Evolutionary conservation across 2,888 invertebrate genomes (phyloP).

Genomic region (Agrotis puta): DNA sequence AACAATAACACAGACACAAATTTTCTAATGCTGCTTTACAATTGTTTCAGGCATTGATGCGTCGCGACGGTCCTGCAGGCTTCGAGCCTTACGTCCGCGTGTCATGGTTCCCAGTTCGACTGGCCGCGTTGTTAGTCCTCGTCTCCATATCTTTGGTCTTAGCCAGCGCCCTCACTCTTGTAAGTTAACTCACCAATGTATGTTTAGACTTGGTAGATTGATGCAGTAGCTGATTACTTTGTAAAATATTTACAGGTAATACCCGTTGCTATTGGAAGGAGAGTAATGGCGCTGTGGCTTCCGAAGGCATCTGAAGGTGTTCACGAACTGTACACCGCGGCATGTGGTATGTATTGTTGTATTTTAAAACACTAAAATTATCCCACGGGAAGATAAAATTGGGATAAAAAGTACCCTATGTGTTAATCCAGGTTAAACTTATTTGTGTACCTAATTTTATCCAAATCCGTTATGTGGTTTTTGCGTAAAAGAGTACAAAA

Average conservation of each 20-base stretch:
- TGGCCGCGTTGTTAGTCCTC: slow-evolving; percentile 92
- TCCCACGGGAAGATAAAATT: too few relatives aligned
- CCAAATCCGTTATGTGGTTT: too few relatives aligned
- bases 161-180: slow-evolving; percentile 95
- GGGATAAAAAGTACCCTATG: too few relatives aligned
- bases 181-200: slow-evolving; percentile 63
- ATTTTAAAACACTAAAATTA: background rate
- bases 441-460: too few relatives aligned
- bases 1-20: too few relatives aligned
- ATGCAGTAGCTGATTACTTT: too few relatives aligned
- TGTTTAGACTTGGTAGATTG: too few relatives aligned
- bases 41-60: slow-evolving; percentile 93
- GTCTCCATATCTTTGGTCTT: slow-evolving; percentile 96
- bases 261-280: slow-evolving; percentile 97
- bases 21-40: too few relatives aligned
- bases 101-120: slow-evolving; percentile 94
- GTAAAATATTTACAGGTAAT: slow-evolving; percentile 89
- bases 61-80: slow-evolving; percentile 95
- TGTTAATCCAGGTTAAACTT: too few relatives aligned
- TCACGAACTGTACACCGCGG: slow-evolving; percentile 99
- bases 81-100: slow-evolving; percentile 98
- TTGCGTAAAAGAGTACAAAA: too few relatives aligned
- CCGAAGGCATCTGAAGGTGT: slow-evolving; percentile 92
- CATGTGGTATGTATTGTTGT: slow-evolving; percentile 91
- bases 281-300: slow-evolving; percentile 96